Evolutionary conservation across 2,113 vertebrate species (phyloP).

Genomic region (Mesembrinibis cayennensis): DNA sequence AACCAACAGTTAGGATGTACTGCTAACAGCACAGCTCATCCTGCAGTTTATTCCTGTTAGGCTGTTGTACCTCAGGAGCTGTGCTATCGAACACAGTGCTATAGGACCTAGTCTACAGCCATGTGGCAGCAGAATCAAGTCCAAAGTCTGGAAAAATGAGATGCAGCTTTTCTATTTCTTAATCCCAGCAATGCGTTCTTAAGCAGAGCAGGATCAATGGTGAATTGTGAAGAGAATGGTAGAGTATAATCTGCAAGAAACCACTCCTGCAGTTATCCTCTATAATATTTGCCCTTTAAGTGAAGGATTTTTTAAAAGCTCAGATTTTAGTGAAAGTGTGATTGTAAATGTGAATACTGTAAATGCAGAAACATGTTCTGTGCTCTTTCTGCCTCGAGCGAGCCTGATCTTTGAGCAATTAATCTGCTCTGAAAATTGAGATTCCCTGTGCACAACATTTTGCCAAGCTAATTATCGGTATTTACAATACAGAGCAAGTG

Average conservation of each 20-base stretch:
- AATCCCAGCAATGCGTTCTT: not conserved
- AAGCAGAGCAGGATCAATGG: not conserved
- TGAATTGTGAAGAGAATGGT: not conserved
- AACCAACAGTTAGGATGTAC: not conserved
- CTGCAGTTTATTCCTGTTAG: not conserved
- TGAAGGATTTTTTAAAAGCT: not conserved
- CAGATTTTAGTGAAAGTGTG: not conserved
- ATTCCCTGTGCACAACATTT: constrained; percentile 16
- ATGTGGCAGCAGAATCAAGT: not conserved
- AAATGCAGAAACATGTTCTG: not conserved
- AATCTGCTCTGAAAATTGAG: constrained; percentile 55
- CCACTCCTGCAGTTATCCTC: not conserved
- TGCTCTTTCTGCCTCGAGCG: constrained; percentile 7
- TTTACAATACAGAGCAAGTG: constrained; percentile 43
- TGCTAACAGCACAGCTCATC: not conserved
- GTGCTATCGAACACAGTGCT: not conserved
- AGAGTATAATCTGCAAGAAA: not conserved
- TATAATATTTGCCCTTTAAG: not conserved
- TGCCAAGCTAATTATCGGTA: constrained; percentile 57
- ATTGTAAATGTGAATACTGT: not conserved
- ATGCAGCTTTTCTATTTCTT: not conserved
- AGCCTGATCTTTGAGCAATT: constrained; percentile 28
- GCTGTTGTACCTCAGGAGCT: not conserved
- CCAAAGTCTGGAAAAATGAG: not conserved
- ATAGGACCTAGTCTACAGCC: not conserved